Percentiles rank a stretch among this genome's conserved stretches.
Evolutionary conservation across 1,140 invertebrate genomes (phyloP).

Genomic region (Frieseomelitta varia): DNA sequence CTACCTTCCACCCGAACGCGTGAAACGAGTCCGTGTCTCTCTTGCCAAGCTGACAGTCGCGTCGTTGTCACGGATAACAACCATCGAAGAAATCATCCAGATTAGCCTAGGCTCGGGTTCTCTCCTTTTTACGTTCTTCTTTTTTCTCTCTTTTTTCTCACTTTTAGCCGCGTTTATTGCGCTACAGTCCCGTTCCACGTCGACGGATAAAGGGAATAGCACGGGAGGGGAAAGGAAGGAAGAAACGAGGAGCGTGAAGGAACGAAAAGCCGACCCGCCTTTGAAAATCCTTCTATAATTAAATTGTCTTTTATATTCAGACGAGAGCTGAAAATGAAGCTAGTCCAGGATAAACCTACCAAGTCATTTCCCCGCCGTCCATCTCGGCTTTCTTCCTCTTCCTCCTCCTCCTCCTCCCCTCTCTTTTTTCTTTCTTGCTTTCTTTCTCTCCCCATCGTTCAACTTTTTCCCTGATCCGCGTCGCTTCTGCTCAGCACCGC

Average conservation of each 20-base stretch:
- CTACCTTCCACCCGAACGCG: no score
- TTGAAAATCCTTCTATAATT: slow-evolving; percentile 75
- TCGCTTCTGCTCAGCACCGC: not conserved
- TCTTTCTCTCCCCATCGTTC: not conserved
- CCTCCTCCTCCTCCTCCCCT: not conserved
- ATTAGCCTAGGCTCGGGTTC: no score
- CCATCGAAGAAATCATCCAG: not conserved
- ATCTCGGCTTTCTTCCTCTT: slow-evolving; percentile 4
- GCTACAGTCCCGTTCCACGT: slow-evolving; percentile 29
- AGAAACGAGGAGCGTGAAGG: slow-evolving; percentile 31
- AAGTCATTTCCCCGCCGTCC: slow-evolving; percentile 52
- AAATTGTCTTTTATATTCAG: slow-evolving; percentile 77
- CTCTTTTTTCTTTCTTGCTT: not conserved
- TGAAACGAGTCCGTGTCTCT: no score
- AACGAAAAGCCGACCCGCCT: slow-evolving; percentile 34
- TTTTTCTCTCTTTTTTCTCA: not conserved
- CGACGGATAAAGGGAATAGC: slow-evolving; percentile 32
- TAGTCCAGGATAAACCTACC: slow-evolving; percentile 64
- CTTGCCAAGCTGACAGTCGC: not conserved
- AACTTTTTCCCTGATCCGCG: not conserved
- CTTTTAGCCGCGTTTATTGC: slow-evolving; percentile 10
- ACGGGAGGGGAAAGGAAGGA: slow-evolving; percentile 7
- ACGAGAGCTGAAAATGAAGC: slow-evolving; percentile 69
- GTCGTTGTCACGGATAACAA: not conserved
- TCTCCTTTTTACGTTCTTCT: not conserved